These are phyloP conservation scores for Neodiprion virginianus DNA, from an alignment of 1,140 invertebrate species.

Conservation along the genomic window DNA sequence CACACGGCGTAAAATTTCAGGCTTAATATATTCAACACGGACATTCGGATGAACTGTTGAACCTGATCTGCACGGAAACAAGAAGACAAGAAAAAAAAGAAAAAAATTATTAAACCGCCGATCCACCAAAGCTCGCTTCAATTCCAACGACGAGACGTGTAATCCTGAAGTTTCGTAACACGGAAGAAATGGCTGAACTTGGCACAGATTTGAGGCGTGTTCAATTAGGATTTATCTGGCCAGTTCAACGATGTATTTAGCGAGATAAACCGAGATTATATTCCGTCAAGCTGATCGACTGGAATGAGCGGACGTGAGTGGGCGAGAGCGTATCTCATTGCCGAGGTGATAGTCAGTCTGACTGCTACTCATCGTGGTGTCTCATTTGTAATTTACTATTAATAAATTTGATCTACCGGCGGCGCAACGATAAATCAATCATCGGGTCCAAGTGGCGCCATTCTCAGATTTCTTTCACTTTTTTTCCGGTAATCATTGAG, in stretches of 20 bases:
- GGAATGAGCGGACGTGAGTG: neutral
- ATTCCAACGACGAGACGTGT: too few species aligned
- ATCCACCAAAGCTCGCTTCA: too few species aligned
- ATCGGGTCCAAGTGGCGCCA: neutral
- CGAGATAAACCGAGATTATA: neutral
- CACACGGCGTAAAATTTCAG: too few species aligned
- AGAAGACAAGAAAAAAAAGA: too few species aligned
- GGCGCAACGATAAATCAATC: neutral
- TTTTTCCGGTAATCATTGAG: too few species aligned
- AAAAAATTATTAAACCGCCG: too few species aligned
- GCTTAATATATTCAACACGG: too few species aligned
- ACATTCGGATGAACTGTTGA: too few species aligned
- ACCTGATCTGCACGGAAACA: too few species aligned
- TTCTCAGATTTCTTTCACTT: too few species aligned
- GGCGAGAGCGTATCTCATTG: neutral
- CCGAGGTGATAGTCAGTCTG: neutral
- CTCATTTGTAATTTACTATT: neutral
- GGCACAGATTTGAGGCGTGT: neutral
- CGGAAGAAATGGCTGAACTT: neutral
- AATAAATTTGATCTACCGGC: neutral
- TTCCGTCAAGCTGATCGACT: neutral
- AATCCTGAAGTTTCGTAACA: too few species aligned
- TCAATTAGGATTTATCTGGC: neutral
- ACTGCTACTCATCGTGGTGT: neutral
- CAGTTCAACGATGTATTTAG: neutral